A percentile compares a stretch with the other conserved stretches of the same genome.
These are phyloP conservation scores for Hylia prasina DNA, from an alignment of 2,113 vertebrate genomes.

Conservation along the genomic window DNA sequence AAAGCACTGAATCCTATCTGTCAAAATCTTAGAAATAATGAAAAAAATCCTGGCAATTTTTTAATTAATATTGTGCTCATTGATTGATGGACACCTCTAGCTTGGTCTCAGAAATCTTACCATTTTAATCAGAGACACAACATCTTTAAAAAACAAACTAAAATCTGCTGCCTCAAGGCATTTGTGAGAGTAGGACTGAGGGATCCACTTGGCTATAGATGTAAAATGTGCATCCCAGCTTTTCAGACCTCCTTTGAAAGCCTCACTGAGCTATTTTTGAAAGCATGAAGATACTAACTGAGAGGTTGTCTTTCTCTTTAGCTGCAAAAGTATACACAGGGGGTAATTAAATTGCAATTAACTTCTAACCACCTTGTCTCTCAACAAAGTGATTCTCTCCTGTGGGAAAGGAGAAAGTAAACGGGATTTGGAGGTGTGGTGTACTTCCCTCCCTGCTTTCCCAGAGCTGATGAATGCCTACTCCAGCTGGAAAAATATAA, in stretches of 20 bases:
- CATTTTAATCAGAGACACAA: neutral
- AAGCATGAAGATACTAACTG: neutral
- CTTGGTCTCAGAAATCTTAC: neutral
- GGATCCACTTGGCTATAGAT: neutral
- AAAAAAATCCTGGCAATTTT: neutral
- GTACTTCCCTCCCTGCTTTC: neutral
- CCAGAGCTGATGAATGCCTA: neutral
- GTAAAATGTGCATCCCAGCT: neutral
- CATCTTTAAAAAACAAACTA: neutral
- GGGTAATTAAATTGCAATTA: conserved; percentile 54
- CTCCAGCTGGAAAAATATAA: conserved; percentile 56
- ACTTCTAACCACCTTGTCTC: conserved; percentile 33
- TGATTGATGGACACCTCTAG: neutral
- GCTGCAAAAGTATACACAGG: neutral
- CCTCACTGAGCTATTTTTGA: neutral
- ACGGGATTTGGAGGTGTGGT: neutral
- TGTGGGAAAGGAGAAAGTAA: conserved; percentile 44
- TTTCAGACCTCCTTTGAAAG: neutral
- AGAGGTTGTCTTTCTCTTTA: neutral
- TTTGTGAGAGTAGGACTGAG: neutral
- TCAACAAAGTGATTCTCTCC: conserved; percentile 33
- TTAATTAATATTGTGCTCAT: neutral
- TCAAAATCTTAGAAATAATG: neutral
- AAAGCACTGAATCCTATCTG: neutral
- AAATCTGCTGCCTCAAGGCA: neutral